Evolutionary conservation across 1,140 invertebrate species (phyloP).

Genomic region (Dufourea novaeangliae): DNA sequence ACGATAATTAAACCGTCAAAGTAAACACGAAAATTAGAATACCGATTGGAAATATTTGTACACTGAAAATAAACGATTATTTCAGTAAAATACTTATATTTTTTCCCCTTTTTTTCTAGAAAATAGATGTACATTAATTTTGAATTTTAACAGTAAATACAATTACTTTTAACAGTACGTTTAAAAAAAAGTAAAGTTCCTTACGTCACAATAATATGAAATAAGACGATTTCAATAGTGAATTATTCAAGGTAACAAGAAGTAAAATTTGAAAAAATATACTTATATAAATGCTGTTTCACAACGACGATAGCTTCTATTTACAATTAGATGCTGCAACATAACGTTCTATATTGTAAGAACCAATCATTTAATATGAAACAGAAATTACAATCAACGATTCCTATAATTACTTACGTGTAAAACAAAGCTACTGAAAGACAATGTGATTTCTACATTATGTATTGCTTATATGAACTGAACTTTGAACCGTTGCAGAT

Average conservation of each 20-base stretch:
- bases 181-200: not conserved
- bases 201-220: not conserved
- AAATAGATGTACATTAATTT: constrained; percentile 26
- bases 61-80: not conserved
- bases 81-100: constrained; percentile 24
- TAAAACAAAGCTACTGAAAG: not conserved
- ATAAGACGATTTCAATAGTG: constrained; percentile 18
- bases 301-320: constrained; percentile 14
- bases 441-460: not conserved
- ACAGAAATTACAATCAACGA: not conserved
- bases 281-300: constrained; percentile 32
- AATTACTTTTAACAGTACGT: not conserved
- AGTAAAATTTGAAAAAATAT: constrained; percentile 33
- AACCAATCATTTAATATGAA: not conserved
- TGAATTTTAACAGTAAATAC: constrained; percentile 4
- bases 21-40: not conserved
- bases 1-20: constrained; percentile 7
- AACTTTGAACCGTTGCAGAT: not conserved
- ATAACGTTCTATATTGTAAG: not conserved
- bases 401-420: not conserved
- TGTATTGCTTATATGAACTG: not conserved
- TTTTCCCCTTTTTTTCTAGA: constrained; percentile 2
- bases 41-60: not conserved
- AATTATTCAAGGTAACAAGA: constrained; percentile 28
- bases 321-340: constrained; percentile 13